Conservation (phyloP, 2,888 invertebrate genomes). For the Geotrupes spiniger region DNA sequence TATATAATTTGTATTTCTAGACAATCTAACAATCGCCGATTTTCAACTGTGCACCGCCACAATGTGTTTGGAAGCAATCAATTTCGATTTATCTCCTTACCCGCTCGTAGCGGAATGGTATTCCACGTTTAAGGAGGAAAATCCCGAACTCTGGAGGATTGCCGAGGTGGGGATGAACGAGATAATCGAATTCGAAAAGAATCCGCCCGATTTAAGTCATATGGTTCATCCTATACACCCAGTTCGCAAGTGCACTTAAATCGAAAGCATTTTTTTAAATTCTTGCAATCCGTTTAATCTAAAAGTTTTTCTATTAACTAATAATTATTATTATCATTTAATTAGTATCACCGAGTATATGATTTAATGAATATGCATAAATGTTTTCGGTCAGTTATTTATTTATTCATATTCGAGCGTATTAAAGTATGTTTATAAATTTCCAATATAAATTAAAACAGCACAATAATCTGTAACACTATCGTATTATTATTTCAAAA, state of each 20-base stretch:
- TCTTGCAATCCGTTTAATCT: background rate
- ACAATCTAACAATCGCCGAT: slow-evolving; percentile 72
- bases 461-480: too few relatives aligned
- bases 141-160: slow-evolving; percentile 69
- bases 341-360: too few relatives aligned
- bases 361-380: background rate
- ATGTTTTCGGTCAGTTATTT: background rate
- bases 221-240: slow-evolving; percentile 75
- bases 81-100: slow-evolving; percentile 63
- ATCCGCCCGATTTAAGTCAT: slow-evolving; percentile 69
- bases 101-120: slow-evolving; percentile 65
- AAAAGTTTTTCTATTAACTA: too few relatives aligned
- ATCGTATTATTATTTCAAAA: too few relatives aligned
- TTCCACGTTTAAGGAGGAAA: slow-evolving; percentile 62
- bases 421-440: too few relatives aligned
- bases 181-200: slow-evolving; percentile 64
- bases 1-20: slow-evolving; percentile 40
- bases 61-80: slow-evolving; percentile 70
- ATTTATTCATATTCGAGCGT: too few relatives aligned
- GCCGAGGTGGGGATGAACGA: slow-evolving; percentile 67
- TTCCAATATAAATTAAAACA: too few relatives aligned
- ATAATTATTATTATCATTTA: too few relatives aligned
- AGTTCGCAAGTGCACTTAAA: slow-evolving; percentile 51
- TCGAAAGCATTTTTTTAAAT: background rate
- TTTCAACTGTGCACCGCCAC: slow-evolving; percentile 69